These are phyloP conservation scores for Anguilla rostrata DNA, from an alignment of 2,113 vertebrate genomes.

Conservation along the genomic window DNA sequence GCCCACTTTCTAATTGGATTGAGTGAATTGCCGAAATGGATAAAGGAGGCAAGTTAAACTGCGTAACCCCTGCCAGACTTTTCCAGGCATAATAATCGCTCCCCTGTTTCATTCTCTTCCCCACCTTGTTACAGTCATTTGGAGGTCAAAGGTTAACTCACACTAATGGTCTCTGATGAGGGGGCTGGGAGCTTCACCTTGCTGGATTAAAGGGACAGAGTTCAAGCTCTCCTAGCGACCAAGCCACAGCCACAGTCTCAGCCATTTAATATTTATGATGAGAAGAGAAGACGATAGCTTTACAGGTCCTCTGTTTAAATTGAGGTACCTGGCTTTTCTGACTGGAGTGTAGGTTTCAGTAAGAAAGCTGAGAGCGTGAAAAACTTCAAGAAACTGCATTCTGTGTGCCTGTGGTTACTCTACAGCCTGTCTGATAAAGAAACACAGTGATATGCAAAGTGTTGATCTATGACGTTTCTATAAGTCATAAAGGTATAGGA, in stretches of 20 bases:
- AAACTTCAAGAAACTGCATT: background rate
- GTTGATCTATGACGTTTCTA: background rate
- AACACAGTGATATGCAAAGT: background rate
- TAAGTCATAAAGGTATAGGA: background rate
- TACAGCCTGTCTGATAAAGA: background rate
- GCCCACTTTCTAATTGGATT: background rate
- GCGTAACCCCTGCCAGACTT: background rate
- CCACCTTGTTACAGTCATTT: background rate
- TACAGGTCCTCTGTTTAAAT: background rate
- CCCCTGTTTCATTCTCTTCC: background rate
- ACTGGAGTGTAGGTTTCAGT: background rate
- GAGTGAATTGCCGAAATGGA: background rate
- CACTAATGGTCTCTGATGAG: conserved; percentile 10
- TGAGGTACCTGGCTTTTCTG: background rate
- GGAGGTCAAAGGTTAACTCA: conserved; percentile 19
- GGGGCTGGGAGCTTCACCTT: background rate
- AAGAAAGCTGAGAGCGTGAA: background rate
- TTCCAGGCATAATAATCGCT: background rate
- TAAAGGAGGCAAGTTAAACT: background rate
- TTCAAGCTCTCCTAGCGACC: background rate
- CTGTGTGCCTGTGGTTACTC: background rate
- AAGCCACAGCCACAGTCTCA: background rate
- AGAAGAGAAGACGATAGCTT: background rate
- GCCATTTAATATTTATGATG: background rate
- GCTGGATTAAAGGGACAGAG: background rate